phyloP scores from a whole-genome alignment of 1,140 invertebrate species.

The Scaptodrosophila lebanonensis region DNA sequence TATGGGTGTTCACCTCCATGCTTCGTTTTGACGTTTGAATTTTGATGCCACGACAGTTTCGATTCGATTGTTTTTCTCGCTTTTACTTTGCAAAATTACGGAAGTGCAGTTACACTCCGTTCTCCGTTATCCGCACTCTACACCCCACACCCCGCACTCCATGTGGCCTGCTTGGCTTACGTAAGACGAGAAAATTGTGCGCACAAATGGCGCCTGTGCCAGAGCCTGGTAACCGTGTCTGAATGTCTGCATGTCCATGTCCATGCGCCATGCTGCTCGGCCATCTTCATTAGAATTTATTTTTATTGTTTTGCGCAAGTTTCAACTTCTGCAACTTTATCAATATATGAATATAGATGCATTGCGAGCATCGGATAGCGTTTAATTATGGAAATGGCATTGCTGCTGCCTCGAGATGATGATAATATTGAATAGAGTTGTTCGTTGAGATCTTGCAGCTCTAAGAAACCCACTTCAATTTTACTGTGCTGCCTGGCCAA shows the following conservation, averaged over 20 bases:
- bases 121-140: background rate
- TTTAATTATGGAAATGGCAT: slow-evolving; percentile 66
- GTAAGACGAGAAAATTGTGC: slow-evolving; percentile 67
- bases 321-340: slow-evolving; percentile 74
- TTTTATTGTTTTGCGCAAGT: slow-evolving; percentile 74
- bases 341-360: slow-evolving; percentile 74
- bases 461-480: no score
- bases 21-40: slow-evolving; percentile 69
- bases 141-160: slow-evolving; percentile 3
- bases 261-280: slow-evolving; percentile 59
- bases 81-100: slow-evolving; percentile 64
- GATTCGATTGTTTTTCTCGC: slow-evolving; percentile 74
- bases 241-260: background rate
- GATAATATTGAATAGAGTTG: no score
- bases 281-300: slow-evolving; percentile 73
- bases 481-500: no score
- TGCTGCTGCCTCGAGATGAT: no score
- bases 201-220: slow-evolving; percentile 55
- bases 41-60: slow-evolving; percentile 74
- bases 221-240: slow-evolving; percentile 14
- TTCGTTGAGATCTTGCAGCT: no score
- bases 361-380: slow-evolving; percentile 12
- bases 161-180: slow-evolving; percentile 47
- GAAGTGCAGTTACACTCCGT: slow-evolving; percentile 60
- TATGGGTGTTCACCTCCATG: slow-evolving; percentile 26